A percentile compares a stretch with the other conserved stretches of the same genome.
phyloP scores from a whole-genome alignment of 2,113 vertebrate species.

The Burhinus oedicnemus region DNA sequence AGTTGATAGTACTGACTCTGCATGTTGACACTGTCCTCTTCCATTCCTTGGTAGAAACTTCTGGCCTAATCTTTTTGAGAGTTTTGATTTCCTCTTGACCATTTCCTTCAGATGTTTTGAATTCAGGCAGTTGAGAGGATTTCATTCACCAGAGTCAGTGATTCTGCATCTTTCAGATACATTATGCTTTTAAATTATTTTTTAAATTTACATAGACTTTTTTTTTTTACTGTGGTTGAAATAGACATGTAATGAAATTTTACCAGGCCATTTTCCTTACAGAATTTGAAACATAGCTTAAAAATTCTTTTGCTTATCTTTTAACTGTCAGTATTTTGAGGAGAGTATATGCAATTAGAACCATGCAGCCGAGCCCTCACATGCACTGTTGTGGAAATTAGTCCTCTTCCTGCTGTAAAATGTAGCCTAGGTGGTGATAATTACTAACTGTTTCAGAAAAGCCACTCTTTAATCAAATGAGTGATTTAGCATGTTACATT shows the following conservation, averaged over 20 bases:
- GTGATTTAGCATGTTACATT: neutral
- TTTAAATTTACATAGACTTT: neutral
- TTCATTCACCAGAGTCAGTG: neutral
- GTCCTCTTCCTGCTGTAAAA: neutral
- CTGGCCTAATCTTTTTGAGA: neutral
- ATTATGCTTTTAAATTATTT: neutral
- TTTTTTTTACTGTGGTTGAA: neutral
- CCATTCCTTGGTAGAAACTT: neutral
- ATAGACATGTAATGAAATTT: neutral
- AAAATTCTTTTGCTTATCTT: neutral
- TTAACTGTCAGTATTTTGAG: neutral
- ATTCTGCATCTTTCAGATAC: neutral
- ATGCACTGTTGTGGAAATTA: neutral
- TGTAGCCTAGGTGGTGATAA: neutral
- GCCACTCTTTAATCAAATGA: neutral
- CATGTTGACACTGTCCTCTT: neutral
- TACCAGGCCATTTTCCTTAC: neutral
- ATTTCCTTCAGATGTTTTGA: neutral
- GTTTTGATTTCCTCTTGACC: neutral
- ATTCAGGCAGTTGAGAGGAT: neutral
- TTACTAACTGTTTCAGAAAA: neutral
- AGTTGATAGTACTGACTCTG: neutral
- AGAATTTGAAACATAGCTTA: neutral
- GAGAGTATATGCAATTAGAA: neutral
- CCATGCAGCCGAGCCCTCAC: neutral